Conservation (phyloP, 2,888 invertebrate genomes). For the Cremastinae sp. region DNA sequence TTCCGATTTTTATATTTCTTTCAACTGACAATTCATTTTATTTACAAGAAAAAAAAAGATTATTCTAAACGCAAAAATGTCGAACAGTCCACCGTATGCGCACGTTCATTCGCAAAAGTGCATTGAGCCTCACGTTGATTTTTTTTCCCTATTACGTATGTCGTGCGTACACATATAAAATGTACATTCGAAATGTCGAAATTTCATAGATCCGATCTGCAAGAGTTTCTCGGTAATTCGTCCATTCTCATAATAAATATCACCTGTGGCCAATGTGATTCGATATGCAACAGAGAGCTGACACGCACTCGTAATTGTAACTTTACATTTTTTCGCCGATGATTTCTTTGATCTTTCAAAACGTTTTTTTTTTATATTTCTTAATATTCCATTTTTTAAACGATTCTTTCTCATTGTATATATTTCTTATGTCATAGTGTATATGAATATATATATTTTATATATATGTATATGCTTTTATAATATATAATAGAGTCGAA, state of each 20-base stretch:
- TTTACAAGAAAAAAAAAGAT: too few species aligned
- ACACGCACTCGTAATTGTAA: slow-evolving; percentile 28
- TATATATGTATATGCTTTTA: slow-evolving; percentile 21
- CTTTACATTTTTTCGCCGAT: slow-evolving; percentile 28
- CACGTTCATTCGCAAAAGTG: too few species aligned
- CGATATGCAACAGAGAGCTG: slow-evolving; percentile 25
- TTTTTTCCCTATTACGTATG: too few species aligned
- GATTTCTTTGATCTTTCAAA: slow-evolving; percentile 38
- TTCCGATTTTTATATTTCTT: too few species aligned
- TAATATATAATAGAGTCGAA: slow-evolving; percentile 48
- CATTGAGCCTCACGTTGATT: too few species aligned
- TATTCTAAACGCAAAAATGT: too few species aligned
- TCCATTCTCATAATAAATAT: slow-evolving; percentile 5
- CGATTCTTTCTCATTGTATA: slow-evolving; percentile 42
- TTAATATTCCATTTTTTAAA: not conserved
- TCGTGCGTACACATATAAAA: too few species aligned
- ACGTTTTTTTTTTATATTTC: slow-evolving; percentile 11
- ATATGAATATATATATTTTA: slow-evolving; percentile 26
- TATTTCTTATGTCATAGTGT: slow-evolving; percentile 22
- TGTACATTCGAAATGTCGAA: too few species aligned
- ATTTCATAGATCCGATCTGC: too few species aligned
- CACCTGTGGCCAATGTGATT: slow-evolving; percentile 16
- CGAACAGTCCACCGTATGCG: too few species aligned
- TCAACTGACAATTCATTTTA: too few species aligned
- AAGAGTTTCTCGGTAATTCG: not conserved